Conservation (phyloP, 2,888 invertebrate genomes). For the Deilephila elpenor region DNA sequence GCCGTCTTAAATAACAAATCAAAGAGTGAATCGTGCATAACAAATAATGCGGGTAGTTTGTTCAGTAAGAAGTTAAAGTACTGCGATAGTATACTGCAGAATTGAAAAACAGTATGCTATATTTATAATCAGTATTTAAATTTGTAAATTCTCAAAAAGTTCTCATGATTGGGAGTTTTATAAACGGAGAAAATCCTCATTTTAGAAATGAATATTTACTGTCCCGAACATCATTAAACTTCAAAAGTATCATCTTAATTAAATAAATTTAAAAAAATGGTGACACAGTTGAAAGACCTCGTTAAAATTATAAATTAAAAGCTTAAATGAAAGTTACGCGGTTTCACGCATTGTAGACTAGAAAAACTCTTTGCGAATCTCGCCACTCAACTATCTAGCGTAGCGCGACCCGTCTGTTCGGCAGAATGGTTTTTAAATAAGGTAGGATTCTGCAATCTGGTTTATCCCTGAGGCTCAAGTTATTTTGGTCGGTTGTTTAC, state of each 20-base stretch:
- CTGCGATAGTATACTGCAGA: no score
- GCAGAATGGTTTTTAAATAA: conserved; percentile 37
- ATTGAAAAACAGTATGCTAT: neutral
- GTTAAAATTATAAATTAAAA: conserved; percentile 26
- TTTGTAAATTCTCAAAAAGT: no score
- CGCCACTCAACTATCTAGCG: conserved; percentile 39
- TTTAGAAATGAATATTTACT: neutral
- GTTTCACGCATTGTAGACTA: conserved; percentile 52
- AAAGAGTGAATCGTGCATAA: neutral
- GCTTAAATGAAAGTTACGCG: conserved; percentile 44
- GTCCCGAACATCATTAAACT: neutral
- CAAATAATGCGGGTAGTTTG: neutral
- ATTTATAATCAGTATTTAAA: neutral
- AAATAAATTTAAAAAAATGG: neutral
- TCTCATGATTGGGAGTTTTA: no score
- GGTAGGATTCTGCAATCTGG: conserved; percentile 29
- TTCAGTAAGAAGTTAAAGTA: neutral
- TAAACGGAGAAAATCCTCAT: no score
- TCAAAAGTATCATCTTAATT: neutral
- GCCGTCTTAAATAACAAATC: neutral
- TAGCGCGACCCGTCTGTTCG: conserved; percentile 39
- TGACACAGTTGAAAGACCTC: neutral
- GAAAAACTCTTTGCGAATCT: conserved; percentile 42
- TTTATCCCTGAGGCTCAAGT: conserved; percentile 39
- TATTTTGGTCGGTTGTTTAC: conserved; percentile 47